Base-by-base conservation (phyloP, 2,888 invertebrate species). In the Netelia virgata region DNA sequence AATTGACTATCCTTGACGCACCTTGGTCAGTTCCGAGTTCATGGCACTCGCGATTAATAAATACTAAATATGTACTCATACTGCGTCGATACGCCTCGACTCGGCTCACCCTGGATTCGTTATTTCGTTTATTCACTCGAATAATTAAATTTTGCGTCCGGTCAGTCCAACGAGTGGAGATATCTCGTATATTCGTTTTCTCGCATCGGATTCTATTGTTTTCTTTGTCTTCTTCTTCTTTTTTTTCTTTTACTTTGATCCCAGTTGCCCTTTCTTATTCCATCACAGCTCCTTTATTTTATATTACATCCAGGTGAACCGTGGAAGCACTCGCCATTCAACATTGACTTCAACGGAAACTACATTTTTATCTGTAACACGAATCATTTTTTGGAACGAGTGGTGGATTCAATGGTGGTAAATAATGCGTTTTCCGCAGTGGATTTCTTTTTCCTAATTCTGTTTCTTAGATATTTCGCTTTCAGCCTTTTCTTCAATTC, bases 1-100 rank as follows among this genome's bases (percentile, higher is more conserved):
- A 84, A 84, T 81, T 84, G 79, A 79, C 76, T 72, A 81, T 76
- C 68, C 63, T 81, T 20, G 50, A 3, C 41, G 43, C n/a, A 43
- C 23, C 77, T 82, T 77, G 83, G 77, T 83, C 74, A 63, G 43
- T 78, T 36, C 55, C 76, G 66, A 59, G 77, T 72, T 69, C 8
- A 47, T 43, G 18, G 63, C 61, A 78, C 72, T 73, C 68, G 77
- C 66, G 61, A 23, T 68, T 73, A 72, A 57, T 55, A 73, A 61
- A 61, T 75, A 53, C 11, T 50, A 74, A 41, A 47, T n/a, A 47
- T 57, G 20, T 50, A 18, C 14, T 28, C 36, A n/a, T 20, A 11
- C 28, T 23, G 11, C 9, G 3, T 14, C 3, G 16, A 50, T 14
- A 14, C 14, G 59, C 5, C 10, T 5, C 6, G 5, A 20, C 11